Percentiles rank a stretch among this genome's conserved stretches.
These are phyloP conservation scores for Eulithis prunata DNA, from an alignment of 2,888 invertebrate genomes.

Conservation along the genomic window DNA sequence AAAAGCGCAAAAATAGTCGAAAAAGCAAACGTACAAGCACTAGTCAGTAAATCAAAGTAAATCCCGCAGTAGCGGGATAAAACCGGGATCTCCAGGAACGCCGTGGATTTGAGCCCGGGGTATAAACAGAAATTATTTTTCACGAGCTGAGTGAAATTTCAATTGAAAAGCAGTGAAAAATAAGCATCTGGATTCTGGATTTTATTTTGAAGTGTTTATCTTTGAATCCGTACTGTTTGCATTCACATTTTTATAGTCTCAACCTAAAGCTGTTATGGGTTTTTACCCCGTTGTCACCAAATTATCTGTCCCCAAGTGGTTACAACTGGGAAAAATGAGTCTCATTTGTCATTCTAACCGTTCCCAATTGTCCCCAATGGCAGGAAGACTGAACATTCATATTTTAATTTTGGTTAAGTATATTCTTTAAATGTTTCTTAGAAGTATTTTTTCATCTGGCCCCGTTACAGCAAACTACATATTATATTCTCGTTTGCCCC, in stretches of 20 bases:
- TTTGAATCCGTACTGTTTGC: no score
- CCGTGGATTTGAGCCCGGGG: constrained; percentile 52
- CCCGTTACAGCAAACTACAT: not conserved
- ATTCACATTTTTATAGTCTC: no score
- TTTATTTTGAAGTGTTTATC: no score
- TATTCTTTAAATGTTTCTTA: no score
- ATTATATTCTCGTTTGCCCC: constrained; percentile 28
- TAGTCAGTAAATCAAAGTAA: constrained; percentile 61
- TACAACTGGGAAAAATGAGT: no score
- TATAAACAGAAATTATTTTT: constrained; percentile 57
- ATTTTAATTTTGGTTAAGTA: no score
- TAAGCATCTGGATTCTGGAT: not conserved
- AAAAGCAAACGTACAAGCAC: constrained; percentile 44
- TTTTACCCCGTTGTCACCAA: no score
- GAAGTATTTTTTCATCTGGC: constrained; percentile 14
- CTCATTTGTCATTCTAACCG: no score
- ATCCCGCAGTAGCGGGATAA: constrained; percentile 58
- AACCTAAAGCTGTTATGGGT: no score
- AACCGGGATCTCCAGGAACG: constrained; percentile 47
- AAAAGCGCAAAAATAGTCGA: constrained; percentile 19
- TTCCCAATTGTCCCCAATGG: no score
- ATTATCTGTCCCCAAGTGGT: no score
- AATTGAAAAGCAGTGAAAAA: constrained; percentile 23
- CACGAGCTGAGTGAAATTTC: constrained; percentile 19
- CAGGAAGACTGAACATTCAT: no score